Percentiles rank a stretch among this genome's conserved stretches.
phyloP scores from a whole-genome alignment of 2,797 vertebrate species.

The Lates japonicus region DNA sequence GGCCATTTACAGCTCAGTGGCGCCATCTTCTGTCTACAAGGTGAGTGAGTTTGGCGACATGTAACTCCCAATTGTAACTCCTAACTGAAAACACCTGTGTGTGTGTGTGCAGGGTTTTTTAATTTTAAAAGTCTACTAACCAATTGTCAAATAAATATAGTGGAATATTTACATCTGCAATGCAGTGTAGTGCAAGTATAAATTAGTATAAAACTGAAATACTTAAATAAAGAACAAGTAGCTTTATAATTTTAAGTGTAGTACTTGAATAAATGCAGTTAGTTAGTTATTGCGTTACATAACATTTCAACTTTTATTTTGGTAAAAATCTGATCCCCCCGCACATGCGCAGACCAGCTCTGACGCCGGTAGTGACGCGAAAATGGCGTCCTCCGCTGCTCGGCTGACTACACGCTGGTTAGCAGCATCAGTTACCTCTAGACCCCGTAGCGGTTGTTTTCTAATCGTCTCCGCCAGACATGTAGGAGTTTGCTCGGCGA shows the following conservation, averaged over 20 bases:
- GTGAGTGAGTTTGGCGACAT: not conserved
- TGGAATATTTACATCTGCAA: too few species aligned
- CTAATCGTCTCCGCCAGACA: conserved; percentile 29
- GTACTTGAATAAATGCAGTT: not conserved
- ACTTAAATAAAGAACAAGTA: too few species aligned
- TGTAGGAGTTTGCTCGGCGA: conserved; percentile 49
- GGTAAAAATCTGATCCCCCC: accelerated
- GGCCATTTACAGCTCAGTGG: conserved; percentile 18
- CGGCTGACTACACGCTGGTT: conserved; percentile 82
- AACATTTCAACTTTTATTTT: not conserved
- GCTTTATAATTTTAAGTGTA: not conserved
- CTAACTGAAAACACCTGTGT: too few species aligned
- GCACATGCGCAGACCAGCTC: conserved; percentile 64
- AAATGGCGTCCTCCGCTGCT: conserved; percentile 87
- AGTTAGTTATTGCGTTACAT: not conserved
- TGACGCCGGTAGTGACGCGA: conserved; percentile 49
- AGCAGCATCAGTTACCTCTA: conserved; percentile 60
- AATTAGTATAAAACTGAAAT: too few species aligned
- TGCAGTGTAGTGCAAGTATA: too few species aligned
- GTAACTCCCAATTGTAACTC: too few species aligned
- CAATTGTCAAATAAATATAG: too few species aligned
- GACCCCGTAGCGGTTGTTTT: conserved; percentile 52
- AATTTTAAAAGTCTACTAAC: too few species aligned
- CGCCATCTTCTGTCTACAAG: conserved; percentile 47
- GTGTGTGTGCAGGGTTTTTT: too few species aligned